These are phyloP conservation scores for Periphyllus acericola DNA, from an alignment of 2,888 invertebrate species.

Conservation along the genomic window DNA sequence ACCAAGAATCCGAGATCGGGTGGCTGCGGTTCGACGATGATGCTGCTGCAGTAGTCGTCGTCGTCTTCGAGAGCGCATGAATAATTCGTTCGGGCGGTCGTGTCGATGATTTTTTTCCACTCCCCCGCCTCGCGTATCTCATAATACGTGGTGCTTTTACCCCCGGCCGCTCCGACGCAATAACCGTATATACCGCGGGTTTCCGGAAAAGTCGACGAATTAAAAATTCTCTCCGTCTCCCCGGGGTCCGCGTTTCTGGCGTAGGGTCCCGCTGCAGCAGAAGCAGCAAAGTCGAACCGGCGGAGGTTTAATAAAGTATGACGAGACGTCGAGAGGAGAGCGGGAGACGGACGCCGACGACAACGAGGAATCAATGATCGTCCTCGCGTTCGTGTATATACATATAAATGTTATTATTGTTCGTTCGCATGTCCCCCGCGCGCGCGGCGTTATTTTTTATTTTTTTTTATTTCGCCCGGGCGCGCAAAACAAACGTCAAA, in stretches of 20 bases:
- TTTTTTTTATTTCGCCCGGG: not conserved
- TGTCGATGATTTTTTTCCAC: constrained; percentile 35
- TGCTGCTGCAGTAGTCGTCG: not conserved
- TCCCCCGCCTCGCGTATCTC: not conserved
- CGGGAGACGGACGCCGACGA: not conserved
- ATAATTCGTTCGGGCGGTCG: constrained; percentile 19
- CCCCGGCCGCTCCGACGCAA: no score
- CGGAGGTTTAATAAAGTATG: constrained; percentile 39
- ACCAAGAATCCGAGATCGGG: not conserved
- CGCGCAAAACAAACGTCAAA: constrained; percentile 53
- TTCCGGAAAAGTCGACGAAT: constrained; percentile 34
- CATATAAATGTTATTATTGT: not conserved
- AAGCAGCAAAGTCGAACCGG: not conserved
- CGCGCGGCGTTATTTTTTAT: not conserved
- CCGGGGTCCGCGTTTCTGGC: constrained; percentile 21
- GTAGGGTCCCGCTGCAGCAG: not conserved
- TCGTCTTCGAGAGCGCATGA: constrained; percentile 3
- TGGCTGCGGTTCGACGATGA: not conserved
- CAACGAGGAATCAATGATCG: constrained; percentile 27
- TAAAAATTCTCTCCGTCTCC: constrained; percentile 44
- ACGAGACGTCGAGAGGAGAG: not conserved
- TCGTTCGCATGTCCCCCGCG: not conserved
- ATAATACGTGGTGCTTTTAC: not conserved
- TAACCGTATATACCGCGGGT: not conserved
- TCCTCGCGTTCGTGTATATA: not conserved